Conservation (phyloP, 2,888 invertebrate species). For the Diaphora mendica region DNA sequence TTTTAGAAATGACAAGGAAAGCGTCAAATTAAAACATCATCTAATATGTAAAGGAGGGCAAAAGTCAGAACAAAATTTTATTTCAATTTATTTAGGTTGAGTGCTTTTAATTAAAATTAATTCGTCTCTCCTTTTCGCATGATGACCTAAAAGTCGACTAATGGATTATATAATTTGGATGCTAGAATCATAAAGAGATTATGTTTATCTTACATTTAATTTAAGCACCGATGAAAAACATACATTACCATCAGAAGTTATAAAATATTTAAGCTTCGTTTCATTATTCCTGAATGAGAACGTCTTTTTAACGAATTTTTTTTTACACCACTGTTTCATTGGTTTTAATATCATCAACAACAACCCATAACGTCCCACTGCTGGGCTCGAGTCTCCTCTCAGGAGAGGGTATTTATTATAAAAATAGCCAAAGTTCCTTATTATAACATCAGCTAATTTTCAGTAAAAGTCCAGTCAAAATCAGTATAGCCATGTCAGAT, state of each 20-base stretch:
- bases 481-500: too few relatives aligned
- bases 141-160: constrained; percentile 4
- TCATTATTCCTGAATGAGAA: neutral
- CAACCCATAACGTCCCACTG: too few relatives aligned
- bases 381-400: too few relatives aligned
- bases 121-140: constrained; percentile 3
- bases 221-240: neutral
- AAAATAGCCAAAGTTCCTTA: too few relatives aligned
- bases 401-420: too few relatives aligned
- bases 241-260: neutral
- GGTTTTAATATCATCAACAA: too few relatives aligned
- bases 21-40: constrained; percentile 4
- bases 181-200: neutral
- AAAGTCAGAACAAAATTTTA: neutral
- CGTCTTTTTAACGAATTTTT: neutral
- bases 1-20: neutral
- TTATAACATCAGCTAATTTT: too few relatives aligned
- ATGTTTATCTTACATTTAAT: neutral
- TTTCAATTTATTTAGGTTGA: constrained; percentile 16
- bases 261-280: neutral
- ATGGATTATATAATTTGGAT: constrained; percentile 10
- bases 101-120: constrained; percentile 17
- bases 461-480: too few relatives aligned
- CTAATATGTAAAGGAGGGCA: constrained; percentile 7
- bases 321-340: too few relatives aligned